phyloP scores from a whole-genome alignment of 2,888 invertebrate genomes.

The Linhomoeus sp. region DNA sequence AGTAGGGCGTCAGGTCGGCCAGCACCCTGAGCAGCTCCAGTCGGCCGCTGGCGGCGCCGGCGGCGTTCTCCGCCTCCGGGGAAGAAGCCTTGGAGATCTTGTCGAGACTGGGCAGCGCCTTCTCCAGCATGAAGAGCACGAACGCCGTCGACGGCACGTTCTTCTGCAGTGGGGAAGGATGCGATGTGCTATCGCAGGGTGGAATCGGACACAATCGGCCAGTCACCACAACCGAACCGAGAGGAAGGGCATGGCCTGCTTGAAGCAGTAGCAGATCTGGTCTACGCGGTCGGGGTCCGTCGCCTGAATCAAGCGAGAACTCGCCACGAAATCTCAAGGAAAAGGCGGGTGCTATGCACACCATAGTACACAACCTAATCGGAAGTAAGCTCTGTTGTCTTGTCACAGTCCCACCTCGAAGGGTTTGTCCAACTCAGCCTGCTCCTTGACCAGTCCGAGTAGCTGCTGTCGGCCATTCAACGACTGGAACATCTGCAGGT shows the following conservation, averaged over 20 bases:
- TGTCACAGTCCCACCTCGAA: constrained; percentile 28
- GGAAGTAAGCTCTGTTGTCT: too few relatives aligned
- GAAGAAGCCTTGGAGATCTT: constrained; percentile 21
- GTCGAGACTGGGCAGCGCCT: constrained; percentile 49
- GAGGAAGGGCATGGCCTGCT: constrained; percentile 63
- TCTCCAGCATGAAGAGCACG: constrained; percentile 58
- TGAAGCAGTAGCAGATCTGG: constrained; percentile 60
- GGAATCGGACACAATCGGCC: too few relatives aligned
- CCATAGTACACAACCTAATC: too few relatives aligned
- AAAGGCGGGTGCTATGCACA: too few relatives aligned
- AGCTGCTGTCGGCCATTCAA: constrained; percentile 65
- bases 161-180: constrained; percentile 37
- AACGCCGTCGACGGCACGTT: constrained; percentile 67
- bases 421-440: constrained; percentile 52
- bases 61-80: constrained; percentile 24
- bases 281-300: constrained; percentile 38
- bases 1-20: constrained; percentile 59
- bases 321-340: too few relatives aligned
- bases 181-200: neutral
- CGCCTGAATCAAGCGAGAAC: constrained; percentile 16
- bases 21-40: constrained; percentile 62
- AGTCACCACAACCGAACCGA: constrained; percentile 56
- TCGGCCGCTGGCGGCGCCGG: constrained; percentile 43
- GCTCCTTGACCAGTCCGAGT: constrained; percentile 60
- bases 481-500: constrained; percentile 58